Conservation (phyloP, 2,888 invertebrate genomes). For the Chrysolina americana region DNA sequence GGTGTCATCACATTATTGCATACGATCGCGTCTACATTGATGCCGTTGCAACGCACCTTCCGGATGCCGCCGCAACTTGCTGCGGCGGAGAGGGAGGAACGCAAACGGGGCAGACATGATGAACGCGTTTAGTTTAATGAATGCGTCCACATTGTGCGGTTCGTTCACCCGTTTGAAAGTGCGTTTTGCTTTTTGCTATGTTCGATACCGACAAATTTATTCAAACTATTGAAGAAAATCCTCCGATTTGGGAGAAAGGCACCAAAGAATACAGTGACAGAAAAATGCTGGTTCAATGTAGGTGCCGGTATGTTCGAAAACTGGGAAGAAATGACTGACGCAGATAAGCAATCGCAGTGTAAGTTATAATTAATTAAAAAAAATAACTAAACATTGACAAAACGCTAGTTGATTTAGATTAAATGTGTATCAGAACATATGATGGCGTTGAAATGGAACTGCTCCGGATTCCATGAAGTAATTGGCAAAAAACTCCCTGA, state of each 20-base stretch:
- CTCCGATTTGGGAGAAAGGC: constrained; percentile 31
- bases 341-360: too few relatives aligned
- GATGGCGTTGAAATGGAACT: too few relatives aligned
- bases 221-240: constrained; percentile 24
- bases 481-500: too few relatives aligned
- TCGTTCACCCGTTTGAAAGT: constrained; percentile 1
- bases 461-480: too few relatives aligned
- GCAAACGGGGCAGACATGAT: not conserved
- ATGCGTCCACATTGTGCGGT: not conserved
- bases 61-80: constrained; percentile 1
- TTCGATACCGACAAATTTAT: constrained; percentile 1
- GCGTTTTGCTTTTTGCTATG: too few relatives aligned
- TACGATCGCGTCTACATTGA: not conserved
- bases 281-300: constrained; percentile 35
- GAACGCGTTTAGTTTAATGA: not conserved
- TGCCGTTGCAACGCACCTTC: not conserved
- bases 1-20: not conserved
- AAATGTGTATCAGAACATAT: too few relatives aligned
- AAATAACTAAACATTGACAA: too few relatives aligned
- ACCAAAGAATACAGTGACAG: too few relatives aligned
- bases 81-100: not conserved
- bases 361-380: too few relatives aligned
- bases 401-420: too few relatives aligned
- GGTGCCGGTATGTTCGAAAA: too few relatives aligned
- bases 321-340: too few relatives aligned